Conservation (phyloP, 2,797 vertebrate species). For the Lycodopsis pacificus region DNA sequence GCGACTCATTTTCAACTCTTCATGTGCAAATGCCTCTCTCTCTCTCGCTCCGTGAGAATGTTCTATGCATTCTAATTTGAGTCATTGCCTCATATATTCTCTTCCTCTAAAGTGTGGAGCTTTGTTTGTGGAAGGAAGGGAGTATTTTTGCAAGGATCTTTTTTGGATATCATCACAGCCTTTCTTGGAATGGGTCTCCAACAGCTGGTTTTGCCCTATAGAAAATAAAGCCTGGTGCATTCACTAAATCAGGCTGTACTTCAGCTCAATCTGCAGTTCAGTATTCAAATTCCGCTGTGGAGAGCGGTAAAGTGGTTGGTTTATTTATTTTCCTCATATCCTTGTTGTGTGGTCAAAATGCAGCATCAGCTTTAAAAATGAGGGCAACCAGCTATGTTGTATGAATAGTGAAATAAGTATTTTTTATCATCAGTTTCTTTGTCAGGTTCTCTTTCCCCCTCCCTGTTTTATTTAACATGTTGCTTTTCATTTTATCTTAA, state of each 20-base stretch:
- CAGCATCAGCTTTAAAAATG: constrained; percentile 19
- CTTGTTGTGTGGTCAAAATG: constrained; percentile 10
- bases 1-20: constrained; percentile 82
- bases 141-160: constrained; percentile 51
- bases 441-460: constrained; percentile 7
- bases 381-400: constrained; percentile 3
- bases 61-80: constrained; percentile 81
- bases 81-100: constrained; percentile 71
- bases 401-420: constrained; percentile 20
- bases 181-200: constrained; percentile 44
- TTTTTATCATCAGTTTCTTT: constrained; percentile 12
- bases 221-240: constrained; percentile 29
- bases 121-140: constrained; percentile 64
- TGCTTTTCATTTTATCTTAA: not conserved
- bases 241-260: constrained; percentile 28
- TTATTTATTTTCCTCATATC: not conserved
- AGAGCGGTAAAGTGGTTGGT: constrained; percentile 1
- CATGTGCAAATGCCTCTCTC: constrained; percentile 80
- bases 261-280: constrained; percentile 27
- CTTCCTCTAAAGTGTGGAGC: constrained; percentile 52
- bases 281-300: constrained; percentile 24
- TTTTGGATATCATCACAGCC: constrained; percentile 50
- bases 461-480: constrained; percentile 17
- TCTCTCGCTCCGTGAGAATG: constrained; percentile 68
- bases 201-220: constrained; percentile 57